Conservation (phyloP, 2,113 vertebrate species). For the Myocastor coypus region DNA sequence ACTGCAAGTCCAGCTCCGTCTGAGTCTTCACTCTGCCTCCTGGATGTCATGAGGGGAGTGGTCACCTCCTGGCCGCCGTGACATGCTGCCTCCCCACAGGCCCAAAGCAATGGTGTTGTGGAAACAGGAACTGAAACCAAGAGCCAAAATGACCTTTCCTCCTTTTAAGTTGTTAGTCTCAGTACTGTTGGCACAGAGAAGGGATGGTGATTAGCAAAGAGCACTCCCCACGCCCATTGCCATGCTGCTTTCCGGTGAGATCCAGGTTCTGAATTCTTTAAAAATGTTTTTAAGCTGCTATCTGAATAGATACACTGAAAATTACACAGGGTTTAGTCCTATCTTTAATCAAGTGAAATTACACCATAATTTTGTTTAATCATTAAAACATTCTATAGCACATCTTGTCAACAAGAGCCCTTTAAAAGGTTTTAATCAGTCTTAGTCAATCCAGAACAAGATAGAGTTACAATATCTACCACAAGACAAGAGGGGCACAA, state of each 20-base stretch:
- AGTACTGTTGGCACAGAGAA: too few relatives aligned
- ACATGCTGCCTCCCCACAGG: neutral
- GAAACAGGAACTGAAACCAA: neutral
- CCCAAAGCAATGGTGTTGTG: neutral
- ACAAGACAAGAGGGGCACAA: slow-evolving; percentile 41
- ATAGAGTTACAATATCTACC: slow-evolving; percentile 57
- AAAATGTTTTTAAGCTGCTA: slow-evolving; percentile 38
- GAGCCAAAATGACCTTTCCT: neutral
- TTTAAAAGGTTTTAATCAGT: slow-evolving; percentile 64
- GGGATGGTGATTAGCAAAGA: neutral
- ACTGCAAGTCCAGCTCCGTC: neutral
- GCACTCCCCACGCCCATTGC: slow-evolving; percentile 21
- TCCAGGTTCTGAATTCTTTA: neutral
- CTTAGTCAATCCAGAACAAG: slow-evolving; percentile 78
- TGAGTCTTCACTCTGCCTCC: too few relatives aligned
- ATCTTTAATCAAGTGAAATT: slow-evolving; percentile 84
- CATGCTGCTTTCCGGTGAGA: slow-evolving; percentile 71
- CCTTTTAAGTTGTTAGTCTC: neutral
- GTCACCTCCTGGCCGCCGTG: neutral
- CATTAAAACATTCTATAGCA: slow-evolving; percentile 80
- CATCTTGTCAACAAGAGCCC: slow-evolving; percentile 84
- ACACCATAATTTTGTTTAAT: slow-evolving; percentile 80
- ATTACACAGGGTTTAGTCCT: slow-evolving; percentile 77
- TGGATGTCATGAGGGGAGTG: neutral
- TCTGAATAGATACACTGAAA: slow-evolving; percentile 75